Evolutionary conservation across 2,888 invertebrate species (phyloP), one percentile per base, ranked within the genome.

Genomic region (Blera fallax): DNA sequence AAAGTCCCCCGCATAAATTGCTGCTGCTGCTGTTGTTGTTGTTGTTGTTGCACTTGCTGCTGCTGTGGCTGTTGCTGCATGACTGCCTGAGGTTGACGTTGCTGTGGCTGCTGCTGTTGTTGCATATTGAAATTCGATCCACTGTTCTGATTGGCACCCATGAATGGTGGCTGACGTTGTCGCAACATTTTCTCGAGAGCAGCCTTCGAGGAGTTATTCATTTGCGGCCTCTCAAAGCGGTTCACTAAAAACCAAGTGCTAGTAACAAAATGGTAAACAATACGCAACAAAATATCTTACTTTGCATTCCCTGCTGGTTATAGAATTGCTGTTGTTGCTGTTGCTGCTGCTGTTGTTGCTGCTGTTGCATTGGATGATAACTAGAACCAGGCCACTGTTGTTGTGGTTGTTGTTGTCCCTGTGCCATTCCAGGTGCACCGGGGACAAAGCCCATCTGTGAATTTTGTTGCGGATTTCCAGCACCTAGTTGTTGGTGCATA

Each of bases 181-280:
- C 97, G 94, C 69, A 98, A 92, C 97, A 98, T 96, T 89, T 97
- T 95, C 64, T 96, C 96, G 43, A 98, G 93, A 0, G 97, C 97
- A 90, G 96, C 97, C 89, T 98, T 97, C 4, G 96, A 96, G 6
- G 91, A 90, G 88, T 95, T 96, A 90, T 95, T 95, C 88, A 96
- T 84, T 24, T 90, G 90, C 0, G 91, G 92, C n/a, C 92, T 90
- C 87, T 92, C 92, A 70, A 92, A 92, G 2, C 92, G 91, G 85
- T 91, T 92, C 88, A 92, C 92, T 92, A 32, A 16, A 88, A 87
- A 1, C 6, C 24, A 70, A 58, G 8, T 2, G 11, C 3, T 4
- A 34, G 32, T n/a, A 27, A 14, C 4, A 24, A 29, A 21, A 14
- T 27, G 27, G 40, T 37, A 34, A 7, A 1, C 2, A 16, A n/a